phyloP scores from a whole-genome alignment of 1,140 invertebrate genomes.

The Onthophagus taurus region DNA sequence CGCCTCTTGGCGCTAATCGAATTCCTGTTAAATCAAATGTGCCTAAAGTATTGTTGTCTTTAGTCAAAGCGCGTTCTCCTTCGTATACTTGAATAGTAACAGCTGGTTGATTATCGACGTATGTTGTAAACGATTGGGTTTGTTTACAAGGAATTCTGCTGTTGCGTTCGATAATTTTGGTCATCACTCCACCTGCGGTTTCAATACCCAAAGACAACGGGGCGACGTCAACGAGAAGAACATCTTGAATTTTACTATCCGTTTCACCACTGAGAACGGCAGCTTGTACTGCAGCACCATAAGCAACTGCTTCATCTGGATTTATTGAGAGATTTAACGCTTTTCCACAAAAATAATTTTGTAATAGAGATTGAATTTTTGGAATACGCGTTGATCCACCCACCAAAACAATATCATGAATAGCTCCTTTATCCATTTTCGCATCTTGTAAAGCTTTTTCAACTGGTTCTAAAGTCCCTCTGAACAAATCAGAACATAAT shows the following conservation, averaged over 20 bases:
- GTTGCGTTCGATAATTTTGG: constrained; percentile 54
- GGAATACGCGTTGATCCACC: constrained; percentile 70
- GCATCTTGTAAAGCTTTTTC: constrained; percentile 65
- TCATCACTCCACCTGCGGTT: constrained; percentile 53
- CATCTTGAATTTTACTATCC: constrained; percentile 51
- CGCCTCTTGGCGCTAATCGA: constrained; percentile 43
- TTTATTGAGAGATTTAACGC: constrained; percentile 56
- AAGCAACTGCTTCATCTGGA: constrained; percentile 57
- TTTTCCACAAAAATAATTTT: constrained; percentile 55
- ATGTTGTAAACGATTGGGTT: constrained; percentile 53
- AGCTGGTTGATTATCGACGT: constrained; percentile 58
- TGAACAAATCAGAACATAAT: constrained; percentile 51
- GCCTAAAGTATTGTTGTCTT: constrained; percentile 66
- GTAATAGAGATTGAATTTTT: constrained; percentile 51
- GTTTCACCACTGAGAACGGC: constrained; percentile 51
- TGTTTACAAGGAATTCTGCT: constrained; percentile 53
- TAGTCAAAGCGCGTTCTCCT: constrained; percentile 70
- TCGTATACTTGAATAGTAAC: constrained; percentile 66
- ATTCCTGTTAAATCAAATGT: constrained; percentile 60
- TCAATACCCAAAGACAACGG: constrained; percentile 55
- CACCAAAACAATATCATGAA: constrained; percentile 71
- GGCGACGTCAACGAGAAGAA: constrained; percentile 63
- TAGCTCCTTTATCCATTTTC: constrained; percentile 58
- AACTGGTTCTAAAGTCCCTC: constrained; percentile 49
- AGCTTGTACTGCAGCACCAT: constrained; percentile 55